Evolutionary conservation across 2,888 invertebrate genomes (phyloP).

Genomic region (Sussaba pulchella): DNA sequence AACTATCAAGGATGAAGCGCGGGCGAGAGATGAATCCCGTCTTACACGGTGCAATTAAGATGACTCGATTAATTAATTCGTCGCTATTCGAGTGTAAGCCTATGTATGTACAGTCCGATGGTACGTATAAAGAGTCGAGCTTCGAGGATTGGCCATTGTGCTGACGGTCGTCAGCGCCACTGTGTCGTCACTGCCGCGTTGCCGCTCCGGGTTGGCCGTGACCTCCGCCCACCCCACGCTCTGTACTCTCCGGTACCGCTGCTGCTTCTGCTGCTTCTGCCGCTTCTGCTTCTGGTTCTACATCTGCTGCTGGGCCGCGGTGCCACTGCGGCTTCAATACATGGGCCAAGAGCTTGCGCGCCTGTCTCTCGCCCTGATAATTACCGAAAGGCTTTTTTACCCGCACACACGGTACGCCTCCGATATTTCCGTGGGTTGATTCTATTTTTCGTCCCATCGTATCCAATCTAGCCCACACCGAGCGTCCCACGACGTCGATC

Average conservation of each 20-base stretch:
- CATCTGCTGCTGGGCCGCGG: not conserved
- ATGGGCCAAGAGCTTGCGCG: conserved; percentile 36
- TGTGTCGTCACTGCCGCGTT: conserved; percentile 59
- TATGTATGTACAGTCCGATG: conserved; percentile 13
- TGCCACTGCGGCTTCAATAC: conserved; percentile 2
- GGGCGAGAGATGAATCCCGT: conserved; percentile 62
- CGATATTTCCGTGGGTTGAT: conserved; percentile 9
- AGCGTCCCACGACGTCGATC: conserved; percentile 24
- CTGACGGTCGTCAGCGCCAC: conserved; percentile 58
- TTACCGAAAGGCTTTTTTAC: conserved; percentile 44
- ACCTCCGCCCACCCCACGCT: conserved; percentile 73
- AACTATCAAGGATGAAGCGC: conserved; percentile 40
- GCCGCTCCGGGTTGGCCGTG: conserved; percentile 70
- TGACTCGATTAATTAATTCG: conserved; percentile 81
- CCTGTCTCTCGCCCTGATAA: conserved; percentile 41
- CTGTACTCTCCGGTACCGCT: conserved; percentile 24
- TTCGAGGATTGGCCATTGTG: conserved; percentile 70
- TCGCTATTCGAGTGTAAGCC: conserved; percentile 72
- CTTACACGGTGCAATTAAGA: conserved; percentile 75
- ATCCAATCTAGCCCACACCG: conserved; percentile 27
- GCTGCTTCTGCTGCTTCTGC: conserved; percentile 20
- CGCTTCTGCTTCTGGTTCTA: not conserved
- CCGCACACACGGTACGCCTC: conserved; percentile 22
- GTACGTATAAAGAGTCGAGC: conserved; percentile 18
- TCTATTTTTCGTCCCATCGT: not conserved